Base-by-base conservation (phyloP, 2,113 vertebrate genomes). In the Enhydra lutris region DNA sequence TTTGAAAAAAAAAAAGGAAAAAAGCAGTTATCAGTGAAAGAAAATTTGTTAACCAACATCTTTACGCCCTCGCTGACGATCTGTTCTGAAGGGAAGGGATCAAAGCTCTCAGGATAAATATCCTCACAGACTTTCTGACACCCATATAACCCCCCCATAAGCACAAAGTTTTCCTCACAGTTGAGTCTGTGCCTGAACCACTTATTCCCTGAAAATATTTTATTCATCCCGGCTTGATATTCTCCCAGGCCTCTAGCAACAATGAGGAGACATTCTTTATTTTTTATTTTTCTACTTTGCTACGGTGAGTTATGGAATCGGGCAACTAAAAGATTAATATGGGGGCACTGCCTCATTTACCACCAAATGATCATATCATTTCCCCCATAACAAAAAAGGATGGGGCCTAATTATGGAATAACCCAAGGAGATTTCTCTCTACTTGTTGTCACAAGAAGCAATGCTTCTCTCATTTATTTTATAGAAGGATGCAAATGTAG, bases 261-360 rank as follows among this genome's bases (percentile, higher is more conserved):
- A 5, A 76, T 34, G 78, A 61, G 82, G 73, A 52, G 59, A n/a
- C 10, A 74, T 63, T n/a, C 84, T 91, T 76, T 42, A 39, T 84
- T 93, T 87, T 95, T 69, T 36, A 61, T 59, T 95, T 93, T 91
- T 96, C 79, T 76, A 36, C n/a, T 93, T 94, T 89, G 67, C 82
- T 89, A 97, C 97, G 82, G 94, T 97, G 85, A 97, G 94, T 91
- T 85, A 95, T 63, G 61, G 73, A 96, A 93, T 87, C 29, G 0
- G 57, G 52, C 81, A 63, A 65, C 45, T 74, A 29, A 39, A 80
- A 97, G 91, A 98, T 91, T 42, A 91, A 97, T 89, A 69, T 1
- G 3, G 36, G 73, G 67, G 8, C 6, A 15, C 89, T 84, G 89
- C 91, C 29, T 95, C 86, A 94, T 96, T 97, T 94, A 74, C 94